These are phyloP conservation scores for Corbicula japonica DNA, from an alignment of 2,888 invertebrate genomes.

Conservation along the genomic window DNA sequence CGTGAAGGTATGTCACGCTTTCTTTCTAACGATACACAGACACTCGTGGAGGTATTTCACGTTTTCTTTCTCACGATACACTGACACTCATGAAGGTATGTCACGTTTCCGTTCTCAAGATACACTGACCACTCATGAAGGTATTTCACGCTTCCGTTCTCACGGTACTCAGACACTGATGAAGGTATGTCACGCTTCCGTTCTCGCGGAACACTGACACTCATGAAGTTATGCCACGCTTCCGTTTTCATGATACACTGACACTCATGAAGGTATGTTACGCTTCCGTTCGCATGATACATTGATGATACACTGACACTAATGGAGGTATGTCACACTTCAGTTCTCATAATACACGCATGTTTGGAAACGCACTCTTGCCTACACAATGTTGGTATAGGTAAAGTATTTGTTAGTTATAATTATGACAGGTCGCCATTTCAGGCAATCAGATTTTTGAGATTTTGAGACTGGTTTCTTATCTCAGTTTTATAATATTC, in stretches of 20 bases:
- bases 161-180: slow-evolving; percentile 77
- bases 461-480: no score
- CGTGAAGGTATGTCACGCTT: slow-evolving; percentile 77
- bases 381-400: no score
- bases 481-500: no score
- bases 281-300: slow-evolving; percentile 76
- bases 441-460: no score
- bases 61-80: slow-evolving; percentile 76
- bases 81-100: slow-evolving; percentile 78
- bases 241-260: no score
- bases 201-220: slow-evolving; percentile 73
- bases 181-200: slow-evolving; percentile 74
- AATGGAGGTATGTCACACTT: slow-evolving; percentile 72
- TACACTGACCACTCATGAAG: slow-evolving; percentile 75
- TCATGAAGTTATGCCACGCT: slow-evolving; percentile 77
- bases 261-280: no score
- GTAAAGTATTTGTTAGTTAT: no score
- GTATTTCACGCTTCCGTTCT: slow-evolving; percentile 76
- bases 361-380: no score
- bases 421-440: no score
- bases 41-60: no score
- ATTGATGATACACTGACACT: slow-evolving; percentile 74
- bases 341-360: no score
- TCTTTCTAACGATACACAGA: no score
- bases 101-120: slow-evolving; percentile 69